Percentiles rank a stretch among this genome's conserved stretches.
phyloP scores from a whole-genome alignment of 2,113 vertebrate genomes.

The Halichoeres trimaculatus region DNA sequence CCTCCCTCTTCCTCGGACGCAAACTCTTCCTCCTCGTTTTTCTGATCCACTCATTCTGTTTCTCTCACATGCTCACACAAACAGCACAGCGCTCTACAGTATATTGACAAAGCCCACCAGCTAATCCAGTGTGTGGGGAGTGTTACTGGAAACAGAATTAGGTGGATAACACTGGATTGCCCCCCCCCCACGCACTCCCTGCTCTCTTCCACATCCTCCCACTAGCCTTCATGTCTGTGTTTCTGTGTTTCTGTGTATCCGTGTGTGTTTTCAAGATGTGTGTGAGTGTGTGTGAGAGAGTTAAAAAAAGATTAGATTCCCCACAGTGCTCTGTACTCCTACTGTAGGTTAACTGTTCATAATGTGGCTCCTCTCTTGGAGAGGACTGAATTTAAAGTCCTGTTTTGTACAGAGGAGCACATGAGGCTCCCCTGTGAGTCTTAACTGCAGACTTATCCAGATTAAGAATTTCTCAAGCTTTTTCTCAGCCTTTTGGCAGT shows the following conservation, averaged over 20 bases:
- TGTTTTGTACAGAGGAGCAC: constrained; percentile 35
- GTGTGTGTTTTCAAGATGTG: not conserved
- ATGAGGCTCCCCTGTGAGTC: constrained; percentile 33
- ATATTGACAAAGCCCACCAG: constrained; percentile 64
- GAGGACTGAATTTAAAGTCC: constrained; percentile 41
- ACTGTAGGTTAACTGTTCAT: constrained; percentile 59
- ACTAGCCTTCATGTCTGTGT: constrained; percentile 7
- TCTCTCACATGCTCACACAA: constrained; percentile 1
- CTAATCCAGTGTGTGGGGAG: constrained; percentile 72
- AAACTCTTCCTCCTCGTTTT: constrained; percentile 1
- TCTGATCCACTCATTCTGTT: not conserved
- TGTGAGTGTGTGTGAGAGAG: not conserved
- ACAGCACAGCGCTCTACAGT: constrained; percentile 24
- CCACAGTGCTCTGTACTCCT: constrained; percentile 36
- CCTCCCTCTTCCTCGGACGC: not conserved
- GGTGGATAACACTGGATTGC: constrained; percentile 64
- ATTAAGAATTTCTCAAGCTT: constrained; percentile 50
- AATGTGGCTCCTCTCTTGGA: constrained; percentile 49
- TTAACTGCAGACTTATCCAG: constrained; percentile 33
- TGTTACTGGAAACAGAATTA: constrained; percentile 63
- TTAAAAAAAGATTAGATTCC: constrained; percentile 40
- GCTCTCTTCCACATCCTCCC: constrained; percentile 8
- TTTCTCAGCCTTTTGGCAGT: constrained; percentile 19
- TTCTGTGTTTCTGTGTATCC: constrained; percentile 16
- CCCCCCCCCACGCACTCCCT: constrained; percentile 18